Evolutionary conservation across 2,113 vertebrate genomes (phyloP), one percentile per base, ranked within the genome.

Genomic region (Leuciscus idus): DNA sequence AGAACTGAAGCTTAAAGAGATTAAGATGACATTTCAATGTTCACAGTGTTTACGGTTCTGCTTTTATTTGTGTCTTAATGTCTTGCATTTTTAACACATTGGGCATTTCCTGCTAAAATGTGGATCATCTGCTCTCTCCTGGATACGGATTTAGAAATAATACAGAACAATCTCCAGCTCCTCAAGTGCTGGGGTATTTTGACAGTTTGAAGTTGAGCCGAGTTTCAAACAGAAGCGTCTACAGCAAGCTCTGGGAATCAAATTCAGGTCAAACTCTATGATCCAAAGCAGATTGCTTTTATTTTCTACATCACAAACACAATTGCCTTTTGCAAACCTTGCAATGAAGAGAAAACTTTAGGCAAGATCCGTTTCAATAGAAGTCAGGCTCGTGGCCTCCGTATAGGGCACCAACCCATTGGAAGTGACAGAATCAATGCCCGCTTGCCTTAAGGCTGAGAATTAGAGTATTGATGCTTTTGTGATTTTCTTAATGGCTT

Each of bases 371-470:
- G 77, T 85, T 89, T 89, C 55, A 87, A 86, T 80, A 86, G 87
- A 84, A 87, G 81, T 87, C 83, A 59, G 48, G 64, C 84, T 86
- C 43, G 15, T 39, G 79, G 64, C 48, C 74, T 84, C 55, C 1
- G 21, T 50, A 57, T 57, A 61, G 70, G 26, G 80, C 46, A 36
- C 55, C 75, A 85, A 80, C 81, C 72, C 81, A 87, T 66, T 80
- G 81, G 76, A 89, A 83, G 89, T 90, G 89, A 89, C 90, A 90
- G 82, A 88, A 90, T 91, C 89, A 52, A 91, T 89, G 78, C 46
- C 82, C 30, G 23, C 17, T 30, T 86, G 84, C 83, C 90, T 87
- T 75, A 50, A 88, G 84, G 89, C 73, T 80, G 68, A 84, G 85
- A 81, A 88, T 91, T 88, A 84, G 79, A 87, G 57, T 84, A 88